Evolutionary conservation across 2,888 invertebrate genomes (phyloP).

Genomic region (Tryphoninae sp.): DNA sequence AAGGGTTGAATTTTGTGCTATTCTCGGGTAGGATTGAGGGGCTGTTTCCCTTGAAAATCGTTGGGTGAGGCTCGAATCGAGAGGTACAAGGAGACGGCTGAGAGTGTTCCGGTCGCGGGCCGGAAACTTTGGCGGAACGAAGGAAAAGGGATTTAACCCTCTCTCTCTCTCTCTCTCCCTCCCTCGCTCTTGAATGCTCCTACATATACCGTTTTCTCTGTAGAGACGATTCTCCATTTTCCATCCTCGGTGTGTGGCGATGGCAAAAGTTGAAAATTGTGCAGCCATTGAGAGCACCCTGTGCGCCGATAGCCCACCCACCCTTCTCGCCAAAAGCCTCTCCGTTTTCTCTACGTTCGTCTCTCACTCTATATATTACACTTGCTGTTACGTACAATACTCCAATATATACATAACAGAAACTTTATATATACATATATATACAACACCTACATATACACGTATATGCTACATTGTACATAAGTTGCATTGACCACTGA

Average conservation of each 20-base stretch:
- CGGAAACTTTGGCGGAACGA: constrained; percentile 69
- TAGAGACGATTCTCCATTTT: constrained; percentile 73
- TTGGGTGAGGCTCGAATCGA: constrained; percentile 19
- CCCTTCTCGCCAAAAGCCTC: constrained; percentile 57
- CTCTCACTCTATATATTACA: not conserved
- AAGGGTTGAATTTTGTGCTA: constrained; percentile 42
- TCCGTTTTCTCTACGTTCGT: constrained; percentile 21
- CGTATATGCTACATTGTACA: constrained; percentile 2
- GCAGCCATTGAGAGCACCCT: constrained; percentile 75
- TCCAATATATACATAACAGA: constrained; percentile 27
- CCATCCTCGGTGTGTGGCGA: constrained; percentile 73
- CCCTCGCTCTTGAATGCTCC: constrained; percentile 25
- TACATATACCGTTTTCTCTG: constrained; percentile 58
- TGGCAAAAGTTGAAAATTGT: constrained; percentile 78
- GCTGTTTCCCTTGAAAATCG: constrained; percentile 45
- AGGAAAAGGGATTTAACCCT: constrained; percentile 73
- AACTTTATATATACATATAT: constrained; percentile 27
- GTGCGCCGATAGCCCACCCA: constrained; percentile 72
- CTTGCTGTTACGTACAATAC: constrained; percentile 25
- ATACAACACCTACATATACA: constrained; percentile 17
- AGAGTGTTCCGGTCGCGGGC: constrained; percentile 62
- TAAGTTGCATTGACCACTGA: not conserved
- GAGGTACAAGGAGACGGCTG: constrained; percentile 28
- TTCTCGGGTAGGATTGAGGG: constrained; percentile 44
- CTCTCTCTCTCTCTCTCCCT: constrained; percentile 31